Percentiles rank a stretch among this genome's conserved stretches.
Evolutionary conservation across 2,888 invertebrate species (phyloP).

Genomic region (Philaethria dido): DNA sequence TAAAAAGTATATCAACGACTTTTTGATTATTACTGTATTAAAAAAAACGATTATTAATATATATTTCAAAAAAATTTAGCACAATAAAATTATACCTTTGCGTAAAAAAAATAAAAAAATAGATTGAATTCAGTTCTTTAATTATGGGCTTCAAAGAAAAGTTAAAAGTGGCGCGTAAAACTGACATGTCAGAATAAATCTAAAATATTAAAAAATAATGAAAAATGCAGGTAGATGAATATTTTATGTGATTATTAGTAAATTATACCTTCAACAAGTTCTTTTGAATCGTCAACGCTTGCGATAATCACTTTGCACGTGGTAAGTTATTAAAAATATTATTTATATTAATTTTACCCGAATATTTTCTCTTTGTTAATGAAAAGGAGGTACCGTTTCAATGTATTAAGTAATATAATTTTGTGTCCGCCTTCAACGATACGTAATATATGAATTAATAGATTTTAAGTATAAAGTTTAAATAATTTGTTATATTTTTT

Average conservation of each 20-base stretch:
- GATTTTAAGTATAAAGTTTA: neutral
- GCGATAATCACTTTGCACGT: constrained; percentile 57
- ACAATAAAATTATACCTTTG: neutral
- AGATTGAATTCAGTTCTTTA: too few relatives aligned
- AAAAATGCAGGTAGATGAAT: constrained; percentile 38
- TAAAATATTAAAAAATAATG: neutral
- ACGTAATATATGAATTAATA: neutral
- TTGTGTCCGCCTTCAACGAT: constrained; percentile 6
- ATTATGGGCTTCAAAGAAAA: too few relatives aligned
- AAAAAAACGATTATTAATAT: neutral
- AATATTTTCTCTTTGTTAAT: constrained; percentile 48
- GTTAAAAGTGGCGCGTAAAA: constrained; percentile 1
- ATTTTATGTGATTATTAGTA: constrained; percentile 20
- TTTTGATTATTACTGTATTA: neutral
- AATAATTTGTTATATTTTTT: constrained; percentile 24
- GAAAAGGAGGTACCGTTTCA: constrained; percentile 63
- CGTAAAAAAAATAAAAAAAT: neutral
- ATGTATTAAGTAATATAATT: constrained; percentile 50
- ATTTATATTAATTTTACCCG: constrained; percentile 37
- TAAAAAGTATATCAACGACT: neutral
- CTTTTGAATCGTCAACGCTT: constrained; percentile 32
- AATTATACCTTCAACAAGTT: constrained; percentile 54
- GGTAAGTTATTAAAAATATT: constrained; percentile 60
- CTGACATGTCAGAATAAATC: neutral
- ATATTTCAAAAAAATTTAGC: neutral